A percentile compares a stretch with the other conserved stretches of the same genome.
phyloP scores from a whole-genome alignment of 2,888 invertebrate genomes.

The Drosophila kokeensis region DNA sequence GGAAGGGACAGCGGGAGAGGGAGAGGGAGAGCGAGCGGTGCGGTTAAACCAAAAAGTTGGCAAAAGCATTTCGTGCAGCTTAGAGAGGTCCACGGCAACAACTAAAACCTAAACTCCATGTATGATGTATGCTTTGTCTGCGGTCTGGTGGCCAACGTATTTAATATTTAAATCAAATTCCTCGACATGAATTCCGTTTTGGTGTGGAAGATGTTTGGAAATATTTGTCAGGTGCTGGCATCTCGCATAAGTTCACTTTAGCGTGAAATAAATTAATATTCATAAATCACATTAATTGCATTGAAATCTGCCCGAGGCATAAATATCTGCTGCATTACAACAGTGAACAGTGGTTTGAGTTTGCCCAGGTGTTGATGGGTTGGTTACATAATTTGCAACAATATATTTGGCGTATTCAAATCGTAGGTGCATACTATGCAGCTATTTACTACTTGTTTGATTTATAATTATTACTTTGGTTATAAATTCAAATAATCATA shows the following conservation, averaged over 20 bases:
- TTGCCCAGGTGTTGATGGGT: constrained; percentile 56
- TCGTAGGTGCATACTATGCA: neutral
- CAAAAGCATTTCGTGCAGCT: constrained; percentile 19
- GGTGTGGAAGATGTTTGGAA: constrained; percentile 42
- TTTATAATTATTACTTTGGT: constrained; percentile 13
- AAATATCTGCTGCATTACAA: constrained; percentile 37
- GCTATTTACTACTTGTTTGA: constrained; percentile 2
- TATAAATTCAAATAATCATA: neutral
- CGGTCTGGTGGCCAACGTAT: constrained; percentile 39
- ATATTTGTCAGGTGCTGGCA: constrained; percentile 47
- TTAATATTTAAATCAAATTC: constrained; percentile 74
- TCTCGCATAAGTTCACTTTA: constrained; percentile 16
- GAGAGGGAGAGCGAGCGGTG: neutral
- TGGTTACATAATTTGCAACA: constrained; percentile 39
- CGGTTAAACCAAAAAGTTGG: constrained; percentile 52
- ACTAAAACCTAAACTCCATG: constrained; percentile 5
- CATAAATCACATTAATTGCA: constrained; percentile 72
- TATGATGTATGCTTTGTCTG: constrained; percentile 16
- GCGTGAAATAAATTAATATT: constrained; percentile 63
- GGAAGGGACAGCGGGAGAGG: neutral
- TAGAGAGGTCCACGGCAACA: neutral
- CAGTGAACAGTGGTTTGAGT: constrained; percentile 13
- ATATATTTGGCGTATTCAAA: constrained; percentile 40
- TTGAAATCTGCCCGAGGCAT: constrained; percentile 26
- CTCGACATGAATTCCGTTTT: constrained; percentile 50